Evolutionary conservation across 1,140 invertebrate species (phyloP).

Genomic region (Ips nitidus): DNA sequence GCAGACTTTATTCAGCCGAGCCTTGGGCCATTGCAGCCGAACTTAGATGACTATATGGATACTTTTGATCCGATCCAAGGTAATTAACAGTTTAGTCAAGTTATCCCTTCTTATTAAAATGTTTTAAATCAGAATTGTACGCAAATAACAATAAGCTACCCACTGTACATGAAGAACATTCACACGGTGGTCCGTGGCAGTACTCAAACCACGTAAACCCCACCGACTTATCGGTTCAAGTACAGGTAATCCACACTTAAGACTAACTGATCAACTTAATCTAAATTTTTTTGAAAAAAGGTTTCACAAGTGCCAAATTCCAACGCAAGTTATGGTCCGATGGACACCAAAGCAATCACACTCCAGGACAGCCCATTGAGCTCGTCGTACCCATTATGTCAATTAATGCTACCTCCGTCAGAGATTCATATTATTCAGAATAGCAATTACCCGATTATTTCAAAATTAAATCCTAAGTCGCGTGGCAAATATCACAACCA

Average conservation of each 20-base stretch:
- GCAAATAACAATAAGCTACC: constrained; percentile 54
- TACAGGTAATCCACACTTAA: constrained; percentile 26
- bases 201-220: constrained; percentile 23
- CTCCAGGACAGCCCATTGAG: not conserved
- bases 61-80: constrained; percentile 84
- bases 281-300: not conserved
- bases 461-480: constrained; percentile 52
- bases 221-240: constrained; percentile 19
- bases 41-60: constrained; percentile 95
- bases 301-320: constrained; percentile 18
- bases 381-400: no score
- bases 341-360: not conserved
- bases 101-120: not conserved
- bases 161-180: constrained; percentile 66
- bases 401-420: not conserved
- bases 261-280: no score
- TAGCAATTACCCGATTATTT: constrained; percentile 50
- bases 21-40: constrained; percentile 92
- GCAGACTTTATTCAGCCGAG: constrained; percentile 99
- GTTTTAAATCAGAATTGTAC: not conserved
- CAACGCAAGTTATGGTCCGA: not conserved
- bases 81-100: constrained; percentile 46
- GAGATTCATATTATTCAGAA: constrained; percentile 26
- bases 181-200: constrained; percentile 27
- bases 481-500: constrained; percentile 17